These are phyloP conservation scores for Drosophila micromelanica DNA, from an alignment of 1,140 invertebrate genomes.

Conservation along the genomic window DNA sequence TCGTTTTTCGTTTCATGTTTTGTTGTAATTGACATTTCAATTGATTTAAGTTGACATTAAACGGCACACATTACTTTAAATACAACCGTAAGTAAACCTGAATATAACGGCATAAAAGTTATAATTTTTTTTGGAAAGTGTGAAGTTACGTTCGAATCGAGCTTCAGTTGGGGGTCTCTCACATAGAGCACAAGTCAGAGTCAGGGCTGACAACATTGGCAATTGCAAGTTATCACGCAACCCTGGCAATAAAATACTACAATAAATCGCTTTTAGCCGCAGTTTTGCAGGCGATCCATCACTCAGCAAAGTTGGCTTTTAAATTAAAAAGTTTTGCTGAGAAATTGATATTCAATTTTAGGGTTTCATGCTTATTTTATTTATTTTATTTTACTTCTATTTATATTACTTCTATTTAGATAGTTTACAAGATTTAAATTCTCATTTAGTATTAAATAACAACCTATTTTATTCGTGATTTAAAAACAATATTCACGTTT, in stretches of 20 bases:
- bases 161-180: not conserved
- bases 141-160: constrained; percentile 14
- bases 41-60: constrained; percentile 79
- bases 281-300: not conserved
- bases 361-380: not conserved
- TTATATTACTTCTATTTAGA: too few species aligned
- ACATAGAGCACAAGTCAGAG: not conserved
- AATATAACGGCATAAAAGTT: constrained; percentile 20
- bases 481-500: not conserved
- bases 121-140: constrained; percentile 12
- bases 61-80: constrained; percentile 48
- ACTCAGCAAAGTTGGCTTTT: constrained; percentile 2
- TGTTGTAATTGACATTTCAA: constrained; percentile 75
- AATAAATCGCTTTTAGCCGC: constrained; percentile 1
- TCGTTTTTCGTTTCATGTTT: constrained; percentile 60
- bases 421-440: not conserved
- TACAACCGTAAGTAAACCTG: constrained; percentile 30
- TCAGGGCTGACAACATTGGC: not conserved
- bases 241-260: not conserved
- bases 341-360: not conserved
- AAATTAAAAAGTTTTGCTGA: not conserved
- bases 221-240: constrained; percentile 26
- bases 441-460: too few species aligned
- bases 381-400: too few species aligned
- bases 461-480: not conserved